A percentile compares a stretch with the other conserved stretches of the same genome.
Conservation (phyloP, 2,113 vertebrate genomes). For the Clarias magur region DNA sequence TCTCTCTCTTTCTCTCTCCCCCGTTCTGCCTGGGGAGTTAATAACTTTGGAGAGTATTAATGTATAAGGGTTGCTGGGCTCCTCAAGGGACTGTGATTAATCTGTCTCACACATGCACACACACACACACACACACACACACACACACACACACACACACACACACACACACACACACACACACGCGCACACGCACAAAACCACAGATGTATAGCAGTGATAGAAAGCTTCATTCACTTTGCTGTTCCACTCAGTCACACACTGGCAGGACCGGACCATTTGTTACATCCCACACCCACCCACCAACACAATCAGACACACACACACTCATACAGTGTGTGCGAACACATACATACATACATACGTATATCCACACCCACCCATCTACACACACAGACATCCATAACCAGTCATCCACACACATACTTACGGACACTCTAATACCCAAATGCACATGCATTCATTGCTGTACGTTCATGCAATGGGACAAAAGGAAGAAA, state of each 20-base stretch:
- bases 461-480: background rate
- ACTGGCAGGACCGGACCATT: constrained; percentile 12
- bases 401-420: background rate
- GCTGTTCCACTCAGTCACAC: constrained; percentile 20
- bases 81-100: constrained; percentile 52
- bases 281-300: constrained; percentile 17
- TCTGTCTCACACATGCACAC: constrained; percentile 35
- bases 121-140: constrained; percentile 12
- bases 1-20: background rate
- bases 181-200: background rate
- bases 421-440: background rate
- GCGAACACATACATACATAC: background rate
- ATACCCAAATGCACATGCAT: constrained; percentile 34
- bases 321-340: background rate
- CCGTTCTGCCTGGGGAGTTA: constrained; percentile 53
- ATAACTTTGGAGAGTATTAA: constrained; percentile 58
- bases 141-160: constrained; percentile 31
- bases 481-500: background rate
- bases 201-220: constrained; percentile 39
- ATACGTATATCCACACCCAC: constrained; percentile 21
- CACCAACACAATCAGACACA: constrained; percentile 3
- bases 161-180: no score
- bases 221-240: constrained; percentile 41
- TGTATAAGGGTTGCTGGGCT: constrained; percentile 55
- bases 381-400: background rate